phyloP scores from a whole-genome alignment of 2,113 vertebrate genomes.

The Coreoperca whiteheadi region DNA sequence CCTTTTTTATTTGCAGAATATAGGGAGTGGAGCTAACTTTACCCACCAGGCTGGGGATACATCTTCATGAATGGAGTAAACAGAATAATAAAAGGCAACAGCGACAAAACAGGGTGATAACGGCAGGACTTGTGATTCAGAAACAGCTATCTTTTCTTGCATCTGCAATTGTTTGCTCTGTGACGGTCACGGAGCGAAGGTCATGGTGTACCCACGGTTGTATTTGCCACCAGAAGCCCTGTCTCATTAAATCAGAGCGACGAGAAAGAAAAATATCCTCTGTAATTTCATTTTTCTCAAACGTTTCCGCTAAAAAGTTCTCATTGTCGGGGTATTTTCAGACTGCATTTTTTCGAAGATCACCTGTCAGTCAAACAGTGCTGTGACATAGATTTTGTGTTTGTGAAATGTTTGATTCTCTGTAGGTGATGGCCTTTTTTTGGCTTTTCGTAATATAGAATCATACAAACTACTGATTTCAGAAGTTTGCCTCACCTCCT shows the following conservation, averaged over 20 bases:
- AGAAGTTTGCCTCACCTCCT: not conserved
- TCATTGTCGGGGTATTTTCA: not conserved
- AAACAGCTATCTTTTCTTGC: not conserved
- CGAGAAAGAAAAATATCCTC: not conserved
- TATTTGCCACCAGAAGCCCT: not conserved
- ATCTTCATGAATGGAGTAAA: not conserved
- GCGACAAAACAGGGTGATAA: not conserved
- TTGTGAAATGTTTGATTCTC: not conserved
- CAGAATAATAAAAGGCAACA: not conserved
- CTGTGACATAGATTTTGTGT: not conserved
- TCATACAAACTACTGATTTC: not conserved
- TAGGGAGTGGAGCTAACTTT: not conserved
- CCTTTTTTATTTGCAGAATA: not conserved
- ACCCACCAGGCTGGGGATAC: conserved; percentile 10
- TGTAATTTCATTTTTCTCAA: not conserved
- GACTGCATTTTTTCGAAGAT: not conserved
- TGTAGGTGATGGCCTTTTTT: not conserved
- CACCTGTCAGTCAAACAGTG: not conserved
- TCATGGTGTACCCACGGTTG: not conserved
- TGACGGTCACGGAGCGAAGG: not conserved
- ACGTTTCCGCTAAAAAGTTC: not conserved
- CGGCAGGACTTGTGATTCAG: not conserved
- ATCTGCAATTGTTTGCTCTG: not conserved
- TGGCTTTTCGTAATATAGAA: not conserved
- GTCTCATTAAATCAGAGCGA: not conserved